phyloP scores from a whole-genome alignment of 2,113 vertebrate genomes.

The Mesembrinibis cayennensis region DNA sequence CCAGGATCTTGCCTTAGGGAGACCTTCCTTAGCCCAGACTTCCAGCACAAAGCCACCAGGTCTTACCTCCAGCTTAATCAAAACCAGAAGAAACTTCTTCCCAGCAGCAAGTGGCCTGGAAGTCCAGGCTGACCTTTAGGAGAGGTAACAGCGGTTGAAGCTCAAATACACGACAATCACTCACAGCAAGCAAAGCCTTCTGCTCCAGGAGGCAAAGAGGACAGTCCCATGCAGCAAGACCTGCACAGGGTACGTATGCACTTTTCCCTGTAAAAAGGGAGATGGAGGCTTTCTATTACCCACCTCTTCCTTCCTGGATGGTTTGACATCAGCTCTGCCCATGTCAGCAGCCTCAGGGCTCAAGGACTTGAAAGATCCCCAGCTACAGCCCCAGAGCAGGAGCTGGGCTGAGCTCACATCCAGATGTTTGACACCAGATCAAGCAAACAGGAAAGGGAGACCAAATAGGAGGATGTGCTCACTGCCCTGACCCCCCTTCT shows the following conservation, averaged over 20 bases:
- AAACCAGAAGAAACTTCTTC: background rate
- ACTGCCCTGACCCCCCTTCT: background rate
- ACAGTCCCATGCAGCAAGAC: accelerated
- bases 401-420: background rate
- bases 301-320: background rate
- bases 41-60: background rate
- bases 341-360: background rate
- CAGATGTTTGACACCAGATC: background rate
- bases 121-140: background rate
- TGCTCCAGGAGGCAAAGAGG: background rate
- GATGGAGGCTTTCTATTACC: background rate
- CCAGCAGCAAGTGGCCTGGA: background rate
- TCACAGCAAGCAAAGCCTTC: background rate
- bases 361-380: background rate
- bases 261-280: background rate
- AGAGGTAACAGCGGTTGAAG: background rate
- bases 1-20: background rate
- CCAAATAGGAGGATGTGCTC: background rate
- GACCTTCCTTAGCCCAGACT: background rate
- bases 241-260: accelerated
- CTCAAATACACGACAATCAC: background rate
- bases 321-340: background rate
- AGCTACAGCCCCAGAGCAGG: background rate
- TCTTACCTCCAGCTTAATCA: background rate
- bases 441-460: background rate